Evolutionary conservation across 2,797 vertebrate genomes (phyloP).

Genomic region (Anguilla anguilla): DNA sequence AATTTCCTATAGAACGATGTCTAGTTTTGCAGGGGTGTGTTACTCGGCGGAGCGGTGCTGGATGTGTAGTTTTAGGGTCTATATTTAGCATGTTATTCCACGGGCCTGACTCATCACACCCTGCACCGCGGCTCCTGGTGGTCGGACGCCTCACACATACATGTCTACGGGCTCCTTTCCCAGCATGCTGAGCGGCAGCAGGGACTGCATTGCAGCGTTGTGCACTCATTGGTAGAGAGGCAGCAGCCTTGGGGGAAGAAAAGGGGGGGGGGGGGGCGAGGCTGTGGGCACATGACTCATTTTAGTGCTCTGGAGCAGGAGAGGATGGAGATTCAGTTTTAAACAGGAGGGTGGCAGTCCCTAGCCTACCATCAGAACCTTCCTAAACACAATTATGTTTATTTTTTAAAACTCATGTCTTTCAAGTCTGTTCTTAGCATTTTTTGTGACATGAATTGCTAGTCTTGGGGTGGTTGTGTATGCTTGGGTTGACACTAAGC

Average conservation of each 20-base stretch:
- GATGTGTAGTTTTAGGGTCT: constrained; percentile 30
- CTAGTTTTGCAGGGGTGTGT: constrained; percentile 15
- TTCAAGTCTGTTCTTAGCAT: neutral
- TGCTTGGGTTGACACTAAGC: neutral
- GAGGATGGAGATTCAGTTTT: neutral
- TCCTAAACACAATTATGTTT: neutral
- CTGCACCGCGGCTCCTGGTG: neutral
- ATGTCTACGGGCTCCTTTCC: constrained; percentile 74
- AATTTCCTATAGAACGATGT: neutral
- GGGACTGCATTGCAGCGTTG: constrained; percentile 79
- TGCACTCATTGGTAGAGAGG: constrained; percentile 53
- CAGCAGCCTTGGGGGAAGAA: constrained; percentile 21
- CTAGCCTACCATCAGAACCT: neutral
- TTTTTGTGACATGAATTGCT: neutral
- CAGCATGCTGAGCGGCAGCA: constrained; percentile 75
- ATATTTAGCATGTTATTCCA: constrained; percentile 33
- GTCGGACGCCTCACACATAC: constrained; percentile 70
- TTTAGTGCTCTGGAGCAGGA: neutral
- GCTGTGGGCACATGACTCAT: constrained; percentile 1
- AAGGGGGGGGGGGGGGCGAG: neutral
- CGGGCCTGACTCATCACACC: constrained; percentile 36
- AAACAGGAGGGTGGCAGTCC: neutral
- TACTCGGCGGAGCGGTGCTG: constrained; percentile 24
- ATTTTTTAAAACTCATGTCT: neutral
- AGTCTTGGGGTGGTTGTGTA: neutral